phyloP scores from a whole-genome alignment of 1,140 invertebrate species.

The Apis cerana region DNA sequence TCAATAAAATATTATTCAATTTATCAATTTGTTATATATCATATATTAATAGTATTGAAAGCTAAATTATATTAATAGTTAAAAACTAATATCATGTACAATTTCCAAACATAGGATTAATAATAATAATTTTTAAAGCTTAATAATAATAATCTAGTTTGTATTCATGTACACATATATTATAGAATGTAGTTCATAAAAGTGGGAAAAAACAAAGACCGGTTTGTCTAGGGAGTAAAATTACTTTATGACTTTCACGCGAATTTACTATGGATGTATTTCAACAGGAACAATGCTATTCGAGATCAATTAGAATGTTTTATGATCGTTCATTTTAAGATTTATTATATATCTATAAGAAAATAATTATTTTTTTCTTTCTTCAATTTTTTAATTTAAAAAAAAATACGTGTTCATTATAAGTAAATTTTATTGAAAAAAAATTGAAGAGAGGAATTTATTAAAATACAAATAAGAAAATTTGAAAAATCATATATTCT shows the following conservation, averaged over 20 bases:
- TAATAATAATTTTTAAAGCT: neutral
- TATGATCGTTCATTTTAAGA: neutral
- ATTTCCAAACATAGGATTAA: neutral
- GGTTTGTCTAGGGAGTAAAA: slow-evolving; percentile 56
- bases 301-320: slow-evolving; percentile 47
- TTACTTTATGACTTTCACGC: slow-evolving; percentile 54
- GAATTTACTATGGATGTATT: slow-evolving; percentile 50
- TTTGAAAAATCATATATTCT: neutral
- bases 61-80: neutral
- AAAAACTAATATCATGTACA: neutral
- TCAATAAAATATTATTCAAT: neutral
- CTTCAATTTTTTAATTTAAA: neutral
- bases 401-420: neutral
- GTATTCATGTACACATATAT: neutral
- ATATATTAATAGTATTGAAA: too few relatives aligned
- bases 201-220: slow-evolving; percentile 44
- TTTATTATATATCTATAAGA: neutral
- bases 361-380: neutral
- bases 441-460: neutral
- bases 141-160: slow-evolving; percentile 8
- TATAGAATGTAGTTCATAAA: slow-evolving; percentile 20
- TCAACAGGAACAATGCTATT: slow-evolving; percentile 28
- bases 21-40: neutral
- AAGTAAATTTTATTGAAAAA: neutral
- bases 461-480: neutral